Evolutionary conservation across 2,888 invertebrate genomes (phyloP), one percentile per base, ranked within the genome.

Genomic region (Agonopterix heracliana): DNA sequence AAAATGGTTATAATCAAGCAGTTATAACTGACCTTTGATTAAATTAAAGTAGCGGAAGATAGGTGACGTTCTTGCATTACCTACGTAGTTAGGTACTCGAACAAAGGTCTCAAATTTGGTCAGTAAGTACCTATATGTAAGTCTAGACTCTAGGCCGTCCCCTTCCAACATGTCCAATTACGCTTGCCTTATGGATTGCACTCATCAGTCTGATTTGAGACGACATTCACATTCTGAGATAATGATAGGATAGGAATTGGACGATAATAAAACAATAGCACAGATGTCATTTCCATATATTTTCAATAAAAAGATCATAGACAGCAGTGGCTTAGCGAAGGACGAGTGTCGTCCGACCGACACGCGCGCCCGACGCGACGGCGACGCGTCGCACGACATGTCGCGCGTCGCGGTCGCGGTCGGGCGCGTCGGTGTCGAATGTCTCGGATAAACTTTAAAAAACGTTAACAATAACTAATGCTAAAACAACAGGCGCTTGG

Each of bases 401-500:
- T 41, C 45, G 41, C 45, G 48, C 26, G 46, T 36, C 45, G 48
- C 26, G 46, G 26, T 7, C 26, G 49, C 44, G 11, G 41, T 46
- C 48, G 53, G 13, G 17, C 42, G 42, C 14, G 10, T 10, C 17
- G 13, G 11, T 42, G 35, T 44, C 48, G 35, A 45, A 34, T 34
- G 13, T 40, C 42, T 34, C 55, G 54, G 55, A 73, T 81, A 80
- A 74, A 81, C 74, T 82, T 75, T 79, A 56, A 34, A 66, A 81
- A 81, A 80, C 76, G 56, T 78, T 67, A 81, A 81, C 81, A 76
- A 75, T 59, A 59, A 60, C 57, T 41, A 53, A 57, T 52, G 55
- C 55, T 50, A 60, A 58, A 54, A 59, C 52, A 54, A 61, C 48
- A 55, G 61, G 54, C 58, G 60, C 38, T 10, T 38, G 10, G 38